Evolutionary conservation across 2,113 vertebrate genomes (phyloP).

Genomic region (Bufo bufo): DNA sequence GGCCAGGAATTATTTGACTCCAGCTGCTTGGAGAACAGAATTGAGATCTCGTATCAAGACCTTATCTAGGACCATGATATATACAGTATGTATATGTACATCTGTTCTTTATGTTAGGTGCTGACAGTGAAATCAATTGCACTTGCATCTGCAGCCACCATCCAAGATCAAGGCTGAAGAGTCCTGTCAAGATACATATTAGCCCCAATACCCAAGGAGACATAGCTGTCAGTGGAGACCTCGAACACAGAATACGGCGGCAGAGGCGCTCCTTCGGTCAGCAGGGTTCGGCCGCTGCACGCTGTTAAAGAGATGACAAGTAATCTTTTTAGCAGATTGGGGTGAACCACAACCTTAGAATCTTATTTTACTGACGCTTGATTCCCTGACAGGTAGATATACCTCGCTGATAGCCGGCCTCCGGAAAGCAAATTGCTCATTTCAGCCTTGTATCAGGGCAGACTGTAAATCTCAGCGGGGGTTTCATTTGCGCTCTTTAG

Average conservation of each 20-base stretch:
- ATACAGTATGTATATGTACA: neutral
- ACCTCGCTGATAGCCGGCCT: slow-evolving; percentile 39
- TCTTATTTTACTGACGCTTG: slow-evolving; percentile 30
- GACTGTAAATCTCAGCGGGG: slow-evolving; percentile 51
- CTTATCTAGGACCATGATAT: neutral
- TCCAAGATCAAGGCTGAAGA: neutral
- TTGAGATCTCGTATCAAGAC: neutral
- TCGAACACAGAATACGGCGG: slow-evolving; percentile 24
- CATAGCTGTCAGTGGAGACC: neutral
- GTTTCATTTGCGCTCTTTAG: slow-evolving; percentile 16
- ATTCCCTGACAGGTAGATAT: slow-evolving; percentile 43
- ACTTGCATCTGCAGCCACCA: neutral
- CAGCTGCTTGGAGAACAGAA: neutral
- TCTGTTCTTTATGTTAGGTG: neutral
- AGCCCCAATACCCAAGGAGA: neutral
- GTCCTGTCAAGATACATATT: neutral
- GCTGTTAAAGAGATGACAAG: slow-evolving; percentile 42
- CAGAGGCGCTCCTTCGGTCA: neutral
- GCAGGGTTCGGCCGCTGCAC: slow-evolving; percentile 51
- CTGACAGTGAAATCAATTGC: neutral
- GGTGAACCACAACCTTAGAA: slow-evolving; percentile 47
- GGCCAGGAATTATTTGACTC: neutral
- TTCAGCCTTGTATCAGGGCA: slow-evolving; percentile 39
- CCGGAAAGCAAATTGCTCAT: slow-evolving; percentile 47
- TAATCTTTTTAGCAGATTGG: slow-evolving; percentile 55